A percentile compares a stretch with the other conserved stretches of the same genome.
Evolutionary conservation across 2,797 vertebrate species (phyloP).

Genomic region (Lithobates sylvaticus): DNA sequence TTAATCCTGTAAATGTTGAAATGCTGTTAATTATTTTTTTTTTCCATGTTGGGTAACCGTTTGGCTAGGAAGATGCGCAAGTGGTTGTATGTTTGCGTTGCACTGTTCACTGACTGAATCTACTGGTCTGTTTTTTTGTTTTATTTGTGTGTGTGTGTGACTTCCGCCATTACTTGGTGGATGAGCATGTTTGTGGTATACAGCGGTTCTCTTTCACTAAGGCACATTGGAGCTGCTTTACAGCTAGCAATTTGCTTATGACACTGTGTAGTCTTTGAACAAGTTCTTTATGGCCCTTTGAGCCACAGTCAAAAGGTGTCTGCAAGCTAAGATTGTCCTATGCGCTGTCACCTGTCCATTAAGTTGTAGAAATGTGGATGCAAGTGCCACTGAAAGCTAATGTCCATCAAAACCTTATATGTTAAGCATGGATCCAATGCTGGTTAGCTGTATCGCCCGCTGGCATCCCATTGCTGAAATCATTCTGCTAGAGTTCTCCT

Average conservation of each 20-base stretch:
- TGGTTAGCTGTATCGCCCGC: too few species aligned
- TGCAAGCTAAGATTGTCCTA: not conserved
- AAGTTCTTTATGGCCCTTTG: not conserved
- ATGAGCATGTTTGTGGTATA: slow-evolving; percentile 12
- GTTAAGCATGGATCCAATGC: too few species aligned
- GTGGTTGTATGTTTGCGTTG: slow-evolving; percentile 71
- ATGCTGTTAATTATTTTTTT: slow-evolving; percentile 68
- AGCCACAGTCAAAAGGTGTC: not conserved
- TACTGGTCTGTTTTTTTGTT: slow-evolving; percentile 70
- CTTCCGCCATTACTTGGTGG: slow-evolving; percentile 24
- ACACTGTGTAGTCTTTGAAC: slow-evolving; percentile 22
- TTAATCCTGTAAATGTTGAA: slow-evolving; percentile 75
- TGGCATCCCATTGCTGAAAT: too few species aligned
- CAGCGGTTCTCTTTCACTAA: slow-evolving; percentile 5
- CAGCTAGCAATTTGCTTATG: slow-evolving; percentile 10
- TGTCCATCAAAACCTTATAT: not conserved
- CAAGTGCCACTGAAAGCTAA: not conserved
- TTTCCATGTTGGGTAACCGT: slow-evolving; percentile 72
- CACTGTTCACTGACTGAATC: slow-evolving; percentile 69
- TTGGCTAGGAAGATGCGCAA: slow-evolving; percentile 72
- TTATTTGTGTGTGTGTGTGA: slow-evolving; percentile 21
- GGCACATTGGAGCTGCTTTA: slow-evolving; percentile 44
- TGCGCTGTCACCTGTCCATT: too few species aligned
- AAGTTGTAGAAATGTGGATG: not conserved
- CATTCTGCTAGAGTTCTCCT: too few species aligned